phyloP scores from a whole-genome alignment of 2,888 invertebrate species.

The Parelbella ahira region DNA sequence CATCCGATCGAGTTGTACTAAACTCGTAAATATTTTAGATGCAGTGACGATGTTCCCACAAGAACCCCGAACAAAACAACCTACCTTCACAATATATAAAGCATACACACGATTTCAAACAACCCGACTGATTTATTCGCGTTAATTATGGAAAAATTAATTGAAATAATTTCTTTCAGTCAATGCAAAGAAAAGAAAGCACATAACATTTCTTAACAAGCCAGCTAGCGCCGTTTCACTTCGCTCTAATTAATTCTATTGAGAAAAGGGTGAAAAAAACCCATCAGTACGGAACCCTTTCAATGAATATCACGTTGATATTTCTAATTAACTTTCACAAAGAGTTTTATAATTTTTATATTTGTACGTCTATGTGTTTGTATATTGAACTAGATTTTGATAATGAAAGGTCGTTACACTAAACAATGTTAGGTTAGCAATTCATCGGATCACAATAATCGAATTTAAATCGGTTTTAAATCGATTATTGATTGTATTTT shows the following conservation, averaged over 20 bases:
- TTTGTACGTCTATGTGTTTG: neutral
- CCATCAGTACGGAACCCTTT: conserved; percentile 50
- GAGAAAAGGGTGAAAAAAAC: conserved; percentile 39
- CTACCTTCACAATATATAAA: no score
- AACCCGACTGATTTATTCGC: no score
- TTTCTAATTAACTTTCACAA: conserved; percentile 61
- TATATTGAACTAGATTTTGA: neutral
- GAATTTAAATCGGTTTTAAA: no score
- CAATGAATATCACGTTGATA: conserved; percentile 54
- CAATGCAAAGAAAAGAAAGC: conserved; percentile 21
- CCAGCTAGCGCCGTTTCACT: conserved; percentile 35
- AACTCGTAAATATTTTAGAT: no score
- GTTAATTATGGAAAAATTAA: conserved; percentile 18
- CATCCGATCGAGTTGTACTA: no score
- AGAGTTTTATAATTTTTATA: conserved; percentile 46
- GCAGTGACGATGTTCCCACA: no score
- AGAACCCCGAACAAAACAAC: no score
- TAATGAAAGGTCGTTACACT: no score
- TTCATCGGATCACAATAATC: no score
- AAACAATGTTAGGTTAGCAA: no score
- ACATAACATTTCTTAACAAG: conserved; percentile 23
- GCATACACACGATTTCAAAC: no score
- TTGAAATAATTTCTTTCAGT: conserved; percentile 24
- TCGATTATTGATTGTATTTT: no score
- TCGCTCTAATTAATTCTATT: conserved; percentile 62